These are phyloP conservation scores for Temnothorax longispinosus DNA, from an alignment of 1,140 invertebrate species.

Conservation along the genomic window DNA sequence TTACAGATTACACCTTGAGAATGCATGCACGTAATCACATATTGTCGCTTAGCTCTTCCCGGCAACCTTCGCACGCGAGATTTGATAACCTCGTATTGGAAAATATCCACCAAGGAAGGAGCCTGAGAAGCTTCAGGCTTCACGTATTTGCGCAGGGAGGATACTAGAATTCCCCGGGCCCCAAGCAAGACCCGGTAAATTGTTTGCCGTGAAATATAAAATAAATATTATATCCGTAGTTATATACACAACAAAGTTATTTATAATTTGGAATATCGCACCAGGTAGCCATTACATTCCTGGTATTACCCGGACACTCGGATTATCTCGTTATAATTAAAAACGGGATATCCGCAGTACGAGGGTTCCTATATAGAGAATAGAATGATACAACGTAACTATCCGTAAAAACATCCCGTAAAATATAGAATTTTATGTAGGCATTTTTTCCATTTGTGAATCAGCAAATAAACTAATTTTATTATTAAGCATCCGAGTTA, in stretches of 20 bases:
- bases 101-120: slow-evolving; percentile 24
- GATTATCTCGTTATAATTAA: slow-evolving; percentile 5
- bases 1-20: background rate
- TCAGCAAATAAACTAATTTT: background rate
- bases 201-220: background rate
- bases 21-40: slow-evolving; percentile 21
- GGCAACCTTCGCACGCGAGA: slow-evolving; percentile 50
- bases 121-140: slow-evolving; percentile 19
- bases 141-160: background rate
- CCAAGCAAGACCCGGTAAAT: background rate
- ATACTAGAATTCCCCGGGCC: slow-evolving; percentile 6
- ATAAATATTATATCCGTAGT: background rate
- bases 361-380: background rate
- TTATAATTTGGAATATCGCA: background rate
- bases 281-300: background rate
- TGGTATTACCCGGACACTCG: background rate
- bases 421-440: background rate
- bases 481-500: background rate
- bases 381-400: background rate
- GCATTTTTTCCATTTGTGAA: background rate
- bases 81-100: slow-evolving; percentile 55
- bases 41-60: slow-evolving; percentile 43
- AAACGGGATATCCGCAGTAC: background rate
- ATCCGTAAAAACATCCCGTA: background rate
- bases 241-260: background rate